A percentile compares a stretch with the other conserved stretches of the same genome.
Conservation (phyloP, 2,113 vertebrate species). For the Mionectes macconnelli region DNA sequence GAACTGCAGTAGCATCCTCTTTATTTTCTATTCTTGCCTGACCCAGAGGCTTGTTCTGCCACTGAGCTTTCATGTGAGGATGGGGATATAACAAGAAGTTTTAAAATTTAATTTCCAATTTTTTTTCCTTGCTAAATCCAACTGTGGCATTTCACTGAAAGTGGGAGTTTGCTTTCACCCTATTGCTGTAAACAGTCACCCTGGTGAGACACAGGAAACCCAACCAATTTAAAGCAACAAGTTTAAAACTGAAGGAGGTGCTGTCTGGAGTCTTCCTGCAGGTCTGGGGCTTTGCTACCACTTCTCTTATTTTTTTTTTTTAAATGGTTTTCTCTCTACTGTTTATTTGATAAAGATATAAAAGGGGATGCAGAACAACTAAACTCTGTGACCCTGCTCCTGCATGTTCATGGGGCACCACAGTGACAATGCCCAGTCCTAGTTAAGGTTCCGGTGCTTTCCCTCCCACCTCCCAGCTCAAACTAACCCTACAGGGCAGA, state of each 20-base stretch:
- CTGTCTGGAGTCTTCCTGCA: not conserved
- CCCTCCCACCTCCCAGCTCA: not conserved
- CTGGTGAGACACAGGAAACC: not conserved
- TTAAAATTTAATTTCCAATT: not conserved
- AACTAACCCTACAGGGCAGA: not conserved
- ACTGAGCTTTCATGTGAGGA: not conserved
- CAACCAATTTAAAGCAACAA: not conserved
- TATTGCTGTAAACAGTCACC: not conserved
- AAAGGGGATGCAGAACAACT: not conserved
- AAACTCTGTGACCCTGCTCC: not conserved
- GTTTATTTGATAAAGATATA: not conserved
- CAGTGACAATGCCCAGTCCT: not conserved
- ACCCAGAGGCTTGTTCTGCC: not conserved
- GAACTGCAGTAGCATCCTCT: not conserved
- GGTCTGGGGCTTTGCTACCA: not conserved
- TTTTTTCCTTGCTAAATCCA: not conserved
- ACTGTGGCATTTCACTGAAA: not conserved
- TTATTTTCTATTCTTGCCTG: not conserved
- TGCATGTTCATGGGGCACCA: accelerated
- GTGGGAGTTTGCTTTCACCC: not conserved
- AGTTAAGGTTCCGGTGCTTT: not conserved
- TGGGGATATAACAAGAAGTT: not conserved
- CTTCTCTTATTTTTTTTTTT: not conserved
- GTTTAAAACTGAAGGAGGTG: not conserved
- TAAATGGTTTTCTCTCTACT: not conserved